These are phyloP conservation scores for Eupithecia inturbata DNA, from an alignment of 2,888 invertebrate genomes.

Conservation along the genomic window DNA sequence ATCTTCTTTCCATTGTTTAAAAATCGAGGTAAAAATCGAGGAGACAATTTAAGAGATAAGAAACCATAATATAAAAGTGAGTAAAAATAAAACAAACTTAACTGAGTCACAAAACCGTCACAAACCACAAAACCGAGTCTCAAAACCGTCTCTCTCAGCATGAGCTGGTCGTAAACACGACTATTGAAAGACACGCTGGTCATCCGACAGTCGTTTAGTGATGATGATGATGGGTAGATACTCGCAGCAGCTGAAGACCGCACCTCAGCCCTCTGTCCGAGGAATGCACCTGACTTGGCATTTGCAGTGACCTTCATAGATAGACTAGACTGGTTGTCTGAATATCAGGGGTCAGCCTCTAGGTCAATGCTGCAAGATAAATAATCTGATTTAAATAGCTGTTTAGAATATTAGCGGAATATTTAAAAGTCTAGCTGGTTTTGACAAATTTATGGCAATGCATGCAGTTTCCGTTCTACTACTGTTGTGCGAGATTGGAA, in stretches of 20 bases:
- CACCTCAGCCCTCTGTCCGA: neutral
- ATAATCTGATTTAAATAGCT: conserved; percentile 16
- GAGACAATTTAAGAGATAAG: no score
- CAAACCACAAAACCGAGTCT: neutral
- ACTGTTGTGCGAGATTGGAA: neutral
- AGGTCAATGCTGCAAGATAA: conserved; percentile 29
- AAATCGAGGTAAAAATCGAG: no score
- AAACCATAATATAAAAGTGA: neutral
- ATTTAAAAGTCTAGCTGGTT: neutral
- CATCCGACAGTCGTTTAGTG: neutral
- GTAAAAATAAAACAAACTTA: neutral
- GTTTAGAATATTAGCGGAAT: conserved; percentile 17
- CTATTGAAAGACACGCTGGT: neutral
- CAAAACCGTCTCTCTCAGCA: neutral
- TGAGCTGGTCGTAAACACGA: neutral
- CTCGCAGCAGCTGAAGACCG: neutral
- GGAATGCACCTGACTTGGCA: conserved; percentile 30
- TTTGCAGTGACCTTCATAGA: conserved; percentile 32
- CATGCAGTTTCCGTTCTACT: neutral
- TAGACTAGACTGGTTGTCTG: conserved; percentile 21
- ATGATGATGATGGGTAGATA: neutral
- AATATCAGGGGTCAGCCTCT: conserved; percentile 38
- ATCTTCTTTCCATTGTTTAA: no score
- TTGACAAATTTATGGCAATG: neutral
- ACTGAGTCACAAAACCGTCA: neutral